phyloP scores from a whole-genome alignment of 2,797 vertebrate genomes.

The Sandelia bainsii region DNA sequence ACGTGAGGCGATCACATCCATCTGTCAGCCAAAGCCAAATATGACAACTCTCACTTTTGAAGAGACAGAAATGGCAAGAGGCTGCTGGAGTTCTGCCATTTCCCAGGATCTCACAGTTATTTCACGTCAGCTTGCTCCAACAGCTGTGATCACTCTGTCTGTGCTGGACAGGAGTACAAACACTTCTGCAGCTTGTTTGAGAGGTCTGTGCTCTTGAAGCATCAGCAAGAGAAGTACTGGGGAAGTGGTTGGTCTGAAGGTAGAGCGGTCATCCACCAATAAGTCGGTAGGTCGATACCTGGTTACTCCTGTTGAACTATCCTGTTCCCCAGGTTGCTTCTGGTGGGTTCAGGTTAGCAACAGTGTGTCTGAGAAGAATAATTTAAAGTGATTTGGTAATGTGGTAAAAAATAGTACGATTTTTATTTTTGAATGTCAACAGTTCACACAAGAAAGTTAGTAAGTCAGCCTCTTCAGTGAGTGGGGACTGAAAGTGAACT shows the following conservation, averaged over 20 bases:
- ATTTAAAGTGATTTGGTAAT: no score
- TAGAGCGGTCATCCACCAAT: no score
- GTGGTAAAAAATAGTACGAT: no score
- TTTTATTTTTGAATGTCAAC: neutral
- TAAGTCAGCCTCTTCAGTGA: neutral
- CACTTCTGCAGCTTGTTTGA: conserved; percentile 38
- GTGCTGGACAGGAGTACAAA: conserved; percentile 50
- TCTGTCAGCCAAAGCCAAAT: conserved; percentile 49
- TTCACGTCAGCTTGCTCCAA: conserved; percentile 38
- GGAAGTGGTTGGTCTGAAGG: no score
- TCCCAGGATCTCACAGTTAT: conserved; percentile 30
- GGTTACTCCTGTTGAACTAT: no score
- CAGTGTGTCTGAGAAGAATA: no score
- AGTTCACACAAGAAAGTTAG: neutral
- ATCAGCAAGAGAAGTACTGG: neutral
- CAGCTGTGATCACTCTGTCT: conserved; percentile 38
- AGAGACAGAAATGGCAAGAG: conserved; percentile 20
- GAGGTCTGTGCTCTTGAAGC: conserved; percentile 23
- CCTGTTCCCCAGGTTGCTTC: no score
- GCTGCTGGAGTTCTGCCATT: conserved; percentile 49
- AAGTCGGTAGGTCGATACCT: no score
- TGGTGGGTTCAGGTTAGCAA: no score
- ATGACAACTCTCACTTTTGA: conserved; percentile 33
- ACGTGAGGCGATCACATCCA: neutral
- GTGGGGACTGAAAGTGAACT: conserved; percentile 22